phyloP scores from a whole-genome alignment of 2,888 invertebrate species.

The Meloe dianella region DNA sequence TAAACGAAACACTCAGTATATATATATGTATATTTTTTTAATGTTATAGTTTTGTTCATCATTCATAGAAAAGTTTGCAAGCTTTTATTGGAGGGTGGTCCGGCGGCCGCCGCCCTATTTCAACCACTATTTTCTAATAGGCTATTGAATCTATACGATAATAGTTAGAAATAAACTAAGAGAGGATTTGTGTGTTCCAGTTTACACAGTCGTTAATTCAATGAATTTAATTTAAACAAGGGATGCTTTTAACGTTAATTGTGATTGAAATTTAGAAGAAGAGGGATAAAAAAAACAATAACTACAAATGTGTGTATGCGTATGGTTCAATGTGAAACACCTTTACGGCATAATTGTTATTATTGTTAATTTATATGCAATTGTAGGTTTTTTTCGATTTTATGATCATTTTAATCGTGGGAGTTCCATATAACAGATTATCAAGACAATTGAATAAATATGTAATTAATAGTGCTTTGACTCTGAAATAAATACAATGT shows the following conservation, averaged over 20 bases:
- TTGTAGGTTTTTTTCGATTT: neutral
- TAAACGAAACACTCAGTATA: no score
- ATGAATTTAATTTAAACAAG: neutral
- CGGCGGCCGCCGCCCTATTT: no score
- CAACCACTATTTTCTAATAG: no score
- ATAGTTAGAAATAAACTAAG: no score
- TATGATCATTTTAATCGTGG: neutral
- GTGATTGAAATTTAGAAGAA: no score
- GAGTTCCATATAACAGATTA: neutral
- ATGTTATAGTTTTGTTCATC: no score
- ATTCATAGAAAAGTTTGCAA: no score
- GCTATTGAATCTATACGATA: no score
- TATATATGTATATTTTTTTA: no score
- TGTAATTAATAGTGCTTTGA: neutral
- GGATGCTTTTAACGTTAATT: neutral
- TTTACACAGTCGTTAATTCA: neutral
- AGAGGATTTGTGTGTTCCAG: neutral
- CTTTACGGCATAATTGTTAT: neutral
- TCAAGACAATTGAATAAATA: neutral
- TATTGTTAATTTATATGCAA: neutral
- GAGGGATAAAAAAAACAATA: no score
- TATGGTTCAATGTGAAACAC: conserved; percentile 3
- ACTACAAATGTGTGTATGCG: no score
- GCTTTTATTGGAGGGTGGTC: no score
- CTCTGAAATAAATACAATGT: neutral